Evolutionary conservation across 2,113 vertebrate species (phyloP).

Genomic region (Eira barbara): DNA sequence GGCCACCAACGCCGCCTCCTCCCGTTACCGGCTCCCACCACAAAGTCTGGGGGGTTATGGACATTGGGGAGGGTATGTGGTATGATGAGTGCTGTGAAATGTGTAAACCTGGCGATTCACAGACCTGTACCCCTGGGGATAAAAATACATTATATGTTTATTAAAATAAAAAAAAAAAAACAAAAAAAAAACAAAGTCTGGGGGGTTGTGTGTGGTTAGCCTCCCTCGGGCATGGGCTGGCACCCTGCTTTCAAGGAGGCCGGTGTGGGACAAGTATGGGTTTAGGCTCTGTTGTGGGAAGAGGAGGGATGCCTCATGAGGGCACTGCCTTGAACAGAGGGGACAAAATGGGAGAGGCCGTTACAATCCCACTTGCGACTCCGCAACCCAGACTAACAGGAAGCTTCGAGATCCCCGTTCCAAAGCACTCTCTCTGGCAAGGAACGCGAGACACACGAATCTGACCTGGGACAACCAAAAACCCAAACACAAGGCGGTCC

Average conservation of each 20-base stretch:
- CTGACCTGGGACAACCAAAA: background rate
- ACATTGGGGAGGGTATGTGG: no score
- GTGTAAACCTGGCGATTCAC: no score
- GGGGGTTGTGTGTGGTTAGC: rapidly evolving
- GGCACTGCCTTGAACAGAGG: background rate
- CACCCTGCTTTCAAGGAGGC: background rate
- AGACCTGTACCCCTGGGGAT: no score
- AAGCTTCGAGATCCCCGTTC: background rate
- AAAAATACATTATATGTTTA: no score
- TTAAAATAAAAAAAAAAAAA: no score
- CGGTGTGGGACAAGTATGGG: background rate
- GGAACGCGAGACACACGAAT: rapidly evolving
- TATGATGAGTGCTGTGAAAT: no score
- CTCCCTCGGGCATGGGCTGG: background rate
- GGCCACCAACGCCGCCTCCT: background rate
- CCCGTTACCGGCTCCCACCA: background rate
- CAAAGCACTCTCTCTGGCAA: background rate
- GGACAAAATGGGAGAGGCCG: rapidly evolving
- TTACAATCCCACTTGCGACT: background rate
- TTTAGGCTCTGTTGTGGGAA: background rate
- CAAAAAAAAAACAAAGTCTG: no score
- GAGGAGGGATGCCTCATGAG: background rate
- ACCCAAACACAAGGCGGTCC: rapidly evolving
- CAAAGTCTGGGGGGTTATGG: background rate
- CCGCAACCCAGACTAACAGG: background rate